Conservation (phyloP, 2,888 invertebrate genomes). For the Agrochola circellaris region DNA sequence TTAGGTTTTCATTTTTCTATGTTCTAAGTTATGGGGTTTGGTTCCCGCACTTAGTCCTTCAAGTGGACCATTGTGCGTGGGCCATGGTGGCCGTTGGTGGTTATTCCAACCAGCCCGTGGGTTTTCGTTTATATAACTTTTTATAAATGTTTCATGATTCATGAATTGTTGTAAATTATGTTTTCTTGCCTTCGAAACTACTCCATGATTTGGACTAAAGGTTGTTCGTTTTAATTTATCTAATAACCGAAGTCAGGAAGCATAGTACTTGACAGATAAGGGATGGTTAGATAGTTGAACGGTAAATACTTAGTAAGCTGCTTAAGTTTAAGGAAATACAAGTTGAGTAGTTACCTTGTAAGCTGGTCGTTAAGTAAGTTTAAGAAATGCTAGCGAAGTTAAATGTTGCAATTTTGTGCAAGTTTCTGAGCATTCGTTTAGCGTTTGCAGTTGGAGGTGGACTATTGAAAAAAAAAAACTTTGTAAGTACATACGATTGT, state of each 20-base stretch:
- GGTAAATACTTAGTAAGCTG: conserved; percentile 23
- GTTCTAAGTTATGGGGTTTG: too few species aligned
- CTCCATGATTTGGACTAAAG: not conserved
- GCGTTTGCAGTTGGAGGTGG: not conserved
- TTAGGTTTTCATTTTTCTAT: too few species aligned
- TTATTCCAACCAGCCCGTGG: too few species aligned
- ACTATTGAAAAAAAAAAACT: not conserved
- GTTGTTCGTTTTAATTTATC: not conserved
- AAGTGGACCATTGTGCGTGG: too few species aligned
- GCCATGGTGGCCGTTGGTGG: too few species aligned
- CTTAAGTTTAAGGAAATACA: conserved; percentile 43
- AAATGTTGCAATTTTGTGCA: conserved; percentile 18
- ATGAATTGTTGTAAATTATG: not conserved
- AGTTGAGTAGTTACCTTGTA: conserved; percentile 13
- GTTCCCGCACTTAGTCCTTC: too few species aligned
- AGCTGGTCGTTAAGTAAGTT: conserved; percentile 38
- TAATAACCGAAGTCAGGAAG: too few species aligned
- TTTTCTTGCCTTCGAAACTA: not conserved
- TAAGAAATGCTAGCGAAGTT: conserved; percentile 33
- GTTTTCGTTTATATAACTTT: too few species aligned
- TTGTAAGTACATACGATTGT: too few species aligned
- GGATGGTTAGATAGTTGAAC: conserved; percentile 12
- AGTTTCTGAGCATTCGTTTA: conserved; percentile 4
- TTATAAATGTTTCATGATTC: too few species aligned
- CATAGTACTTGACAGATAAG: conserved; percentile 14